Evolutionary conservation across 2,113 vertebrate species (phyloP).

Genomic region (Muntiacus reevesi): DNA sequence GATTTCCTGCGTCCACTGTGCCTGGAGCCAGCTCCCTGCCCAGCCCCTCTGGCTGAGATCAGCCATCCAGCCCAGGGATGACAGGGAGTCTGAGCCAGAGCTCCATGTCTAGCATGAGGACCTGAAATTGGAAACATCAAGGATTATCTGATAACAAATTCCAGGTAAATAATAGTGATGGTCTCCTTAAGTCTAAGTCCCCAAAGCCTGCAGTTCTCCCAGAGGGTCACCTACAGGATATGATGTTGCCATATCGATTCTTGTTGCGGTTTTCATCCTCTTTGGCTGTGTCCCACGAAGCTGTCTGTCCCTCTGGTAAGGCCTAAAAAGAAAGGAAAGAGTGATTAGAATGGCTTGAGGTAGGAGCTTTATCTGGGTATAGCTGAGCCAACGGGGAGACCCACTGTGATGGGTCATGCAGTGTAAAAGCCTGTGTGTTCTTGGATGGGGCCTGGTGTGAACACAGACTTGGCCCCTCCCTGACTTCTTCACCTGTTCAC

Average conservation of each 20-base stretch:
- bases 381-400: neutral
- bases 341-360: neutral
- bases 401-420: neutral
- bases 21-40: neutral
- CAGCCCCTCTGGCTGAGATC: neutral
- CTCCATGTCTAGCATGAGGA: neutral
- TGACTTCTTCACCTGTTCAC: neutral
- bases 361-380: neutral
- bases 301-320: slow-evolving; percentile 94
- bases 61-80: neutral
- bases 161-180: neutral
- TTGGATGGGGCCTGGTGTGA: neutral
- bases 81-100: neutral
- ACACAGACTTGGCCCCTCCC: neutral
- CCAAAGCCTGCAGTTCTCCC: neutral
- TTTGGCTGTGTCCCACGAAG: slow-evolving; percentile 97
- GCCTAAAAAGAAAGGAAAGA: slow-evolving; percentile 83
- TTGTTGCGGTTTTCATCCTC: slow-evolving; percentile 98
- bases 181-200: neutral
- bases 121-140: neutral
- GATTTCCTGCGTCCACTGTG: neutral
- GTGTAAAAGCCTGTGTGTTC: neutral
- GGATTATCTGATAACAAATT: neutral
- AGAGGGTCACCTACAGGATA: slow-evolving; percentile 94
- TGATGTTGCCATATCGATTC: slow-evolving; percentile 99